These are phyloP conservation scores for Sisyra nigra DNA, from an alignment of 2,888 invertebrate genomes.

Conservation along the genomic window DNA sequence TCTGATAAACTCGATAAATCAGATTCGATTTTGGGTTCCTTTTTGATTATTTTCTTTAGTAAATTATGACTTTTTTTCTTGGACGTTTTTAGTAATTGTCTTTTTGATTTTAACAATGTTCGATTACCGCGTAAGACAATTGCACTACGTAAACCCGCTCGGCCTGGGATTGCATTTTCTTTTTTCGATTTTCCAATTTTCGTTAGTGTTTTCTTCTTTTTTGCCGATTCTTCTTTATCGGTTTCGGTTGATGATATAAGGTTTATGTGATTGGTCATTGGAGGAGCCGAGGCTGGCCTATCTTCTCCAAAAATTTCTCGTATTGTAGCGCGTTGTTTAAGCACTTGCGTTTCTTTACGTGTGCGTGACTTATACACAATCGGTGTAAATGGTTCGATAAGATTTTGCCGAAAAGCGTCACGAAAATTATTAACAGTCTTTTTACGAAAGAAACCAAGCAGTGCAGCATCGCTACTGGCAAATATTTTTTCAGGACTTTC, in stretches of 20 bases:
- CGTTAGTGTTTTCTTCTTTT: conserved; percentile 26
- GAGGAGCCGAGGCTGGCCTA: conserved; percentile 68
- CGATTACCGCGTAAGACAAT: conserved; percentile 6
- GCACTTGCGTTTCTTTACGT: conserved; percentile 53
- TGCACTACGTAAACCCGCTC: conserved; percentile 7
- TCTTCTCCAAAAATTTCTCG: conserved; percentile 71
- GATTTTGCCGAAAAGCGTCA: conserved; percentile 46
- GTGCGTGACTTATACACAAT: conserved; percentile 51
- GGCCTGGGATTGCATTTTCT: background rate
- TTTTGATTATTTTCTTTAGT: background rate
- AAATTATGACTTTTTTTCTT: background rate
- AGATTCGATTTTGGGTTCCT: no score
- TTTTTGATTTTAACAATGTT: conserved; percentile 5
- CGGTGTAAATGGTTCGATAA: conserved; percentile 48
- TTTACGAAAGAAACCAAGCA: conserved; percentile 42
- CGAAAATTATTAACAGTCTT: conserved; percentile 50
- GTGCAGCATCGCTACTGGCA: conserved; percentile 19
- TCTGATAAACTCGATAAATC: background rate
- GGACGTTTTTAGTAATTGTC: background rate
- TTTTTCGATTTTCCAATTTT: conserved; percentile 29
- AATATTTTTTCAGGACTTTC: conserved; percentile 24
- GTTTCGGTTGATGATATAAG: conserved; percentile 20
- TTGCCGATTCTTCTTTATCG: conserved; percentile 22
- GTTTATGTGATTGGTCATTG: conserved; percentile 41
- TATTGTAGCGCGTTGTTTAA: conserved; percentile 60